Base-by-base conservation (phyloP, 2,888 invertebrate genomes). In the Cheilosia pagana region DNA sequence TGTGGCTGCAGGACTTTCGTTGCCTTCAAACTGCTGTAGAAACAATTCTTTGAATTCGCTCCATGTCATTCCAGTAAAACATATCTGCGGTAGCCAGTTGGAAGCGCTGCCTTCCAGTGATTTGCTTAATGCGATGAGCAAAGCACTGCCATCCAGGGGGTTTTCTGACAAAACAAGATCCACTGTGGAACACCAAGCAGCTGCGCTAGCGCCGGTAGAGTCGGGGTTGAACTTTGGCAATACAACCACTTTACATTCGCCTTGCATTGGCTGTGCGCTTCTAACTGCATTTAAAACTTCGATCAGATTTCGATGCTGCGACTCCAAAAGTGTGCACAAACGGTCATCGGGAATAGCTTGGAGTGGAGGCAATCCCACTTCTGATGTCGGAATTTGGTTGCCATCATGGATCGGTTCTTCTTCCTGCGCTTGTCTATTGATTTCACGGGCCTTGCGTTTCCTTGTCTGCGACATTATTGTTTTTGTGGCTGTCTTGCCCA, bases 61-160 rank as follows among this genome's bases (percentile, higher is more conserved):
- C 75, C 67, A 82, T 7, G 48, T 67, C 23, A 78, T 78, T 28
- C 79, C 82, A 21, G 31, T 5, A 16, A 39, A 79, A 23, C 53
- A 83, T 39, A 85, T 75, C 31, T 85, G 81, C 2, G 81, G 59
- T n/a, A 81, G 31, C 82, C 78, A 86, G 25, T 75, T 67, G 5
- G 71, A 81, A 45, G 81, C 78, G 48, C 50, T 81, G 39, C 70
- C 70, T 50, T 81, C 63, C 31, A 86, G 48, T 0, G 71, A 78
- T 16, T 79, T 82, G 5, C 86, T 83, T 3, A 79, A 53, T 10
- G 76, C 57, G 59, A 82, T 77, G 12, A 86, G 43, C 5, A 86
- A 53, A 10, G 74, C 81, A 48, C 81, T 81, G 5, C 74, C 76
- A 21, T 79, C 62, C 43, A 82, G 35, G n/a, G 57, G 55, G 35